phyloP scores from a whole-genome alignment of 2,113 vertebrate species.

The Lycaon pictus region DNA sequence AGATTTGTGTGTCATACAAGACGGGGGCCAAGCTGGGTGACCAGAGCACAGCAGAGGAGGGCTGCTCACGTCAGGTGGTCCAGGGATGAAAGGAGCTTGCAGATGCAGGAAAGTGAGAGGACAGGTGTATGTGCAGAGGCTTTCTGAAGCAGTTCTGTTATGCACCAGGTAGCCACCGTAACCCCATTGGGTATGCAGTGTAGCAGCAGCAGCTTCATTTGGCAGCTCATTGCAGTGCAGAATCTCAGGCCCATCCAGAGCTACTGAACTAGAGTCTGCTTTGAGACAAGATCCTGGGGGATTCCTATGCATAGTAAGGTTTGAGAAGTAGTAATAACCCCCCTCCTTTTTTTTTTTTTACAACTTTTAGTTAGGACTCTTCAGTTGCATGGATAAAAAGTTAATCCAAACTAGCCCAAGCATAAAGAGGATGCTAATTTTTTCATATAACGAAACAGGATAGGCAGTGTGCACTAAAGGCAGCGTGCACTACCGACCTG shows the following conservation, averaged over 20 bases:
- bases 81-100: neutral
- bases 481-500: neutral
- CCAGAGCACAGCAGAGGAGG: neutral
- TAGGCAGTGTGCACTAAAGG: neutral
- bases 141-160: neutral
- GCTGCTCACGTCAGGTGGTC: accelerated
- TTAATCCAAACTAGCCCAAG: neutral
- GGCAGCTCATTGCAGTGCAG: neutral
- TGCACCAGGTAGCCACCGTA: neutral
- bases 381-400: neutral
- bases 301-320: neutral
- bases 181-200: neutral
- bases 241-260: neutral
- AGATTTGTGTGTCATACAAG: neutral
- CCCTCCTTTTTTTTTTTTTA: neutral
- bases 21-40: neutral
- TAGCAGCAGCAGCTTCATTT: neutral
- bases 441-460: neutral
- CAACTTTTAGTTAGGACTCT: neutral
- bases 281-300: neutral
- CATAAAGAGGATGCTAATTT: neutral
- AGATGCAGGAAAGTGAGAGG: neutral
- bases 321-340: neutral
- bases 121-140: neutral
- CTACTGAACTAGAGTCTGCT: neutral